Evolutionary conservation across 2,113 vertebrate species (phyloP), one percentile per base, ranked within the genome.

Genomic region (Embiotoca jacksoni): DNA sequence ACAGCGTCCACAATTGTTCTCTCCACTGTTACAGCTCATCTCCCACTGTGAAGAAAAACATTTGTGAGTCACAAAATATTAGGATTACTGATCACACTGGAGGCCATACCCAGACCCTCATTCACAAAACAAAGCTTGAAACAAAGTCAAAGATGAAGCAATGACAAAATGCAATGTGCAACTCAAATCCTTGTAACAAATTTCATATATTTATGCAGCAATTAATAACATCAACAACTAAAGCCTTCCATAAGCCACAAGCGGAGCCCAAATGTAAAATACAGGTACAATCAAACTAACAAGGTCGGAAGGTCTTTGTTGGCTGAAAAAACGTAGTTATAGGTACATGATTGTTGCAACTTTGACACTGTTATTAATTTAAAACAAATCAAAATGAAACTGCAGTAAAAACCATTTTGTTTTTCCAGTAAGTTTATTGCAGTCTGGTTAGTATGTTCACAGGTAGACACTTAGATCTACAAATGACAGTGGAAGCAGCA

Each of bases 221-320:
- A 58, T 59, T 78, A 84, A 81, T 86, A 81, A 75, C 61, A 76
- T 78, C 49, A 49, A 72, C 81, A 70, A 59, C 78, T 77, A 74
- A 83, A 82, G 61, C 72, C 64, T 78, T 85, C 71, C 53, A 39
- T 77, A 15, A 54, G 49, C 65, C 63, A 53, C 73, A 71, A 80
- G 37, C 50, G 31, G 44, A 61, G 56, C 67, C 50, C 63, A 78
- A 80, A 74, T 62, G 47, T 59, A n/a, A 72, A 67, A 73, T 68
- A 53, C 39, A 57, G 10, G 55, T 69, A 84, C n/a, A 66, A 54
- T 60, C 63, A 72, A 50, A 59, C 68, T n/a, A 39, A 23, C 41
- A 55, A 61, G 13, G 49, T 53, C 56, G 52, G 44, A 59, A 66
- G 58, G 41, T 35, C 13, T 46, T 2, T 16, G 14, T 37, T 37